phyloP scores from a whole-genome alignment of 2,797 vertebrate species.

The Gymnothorax reevesii region DNA sequence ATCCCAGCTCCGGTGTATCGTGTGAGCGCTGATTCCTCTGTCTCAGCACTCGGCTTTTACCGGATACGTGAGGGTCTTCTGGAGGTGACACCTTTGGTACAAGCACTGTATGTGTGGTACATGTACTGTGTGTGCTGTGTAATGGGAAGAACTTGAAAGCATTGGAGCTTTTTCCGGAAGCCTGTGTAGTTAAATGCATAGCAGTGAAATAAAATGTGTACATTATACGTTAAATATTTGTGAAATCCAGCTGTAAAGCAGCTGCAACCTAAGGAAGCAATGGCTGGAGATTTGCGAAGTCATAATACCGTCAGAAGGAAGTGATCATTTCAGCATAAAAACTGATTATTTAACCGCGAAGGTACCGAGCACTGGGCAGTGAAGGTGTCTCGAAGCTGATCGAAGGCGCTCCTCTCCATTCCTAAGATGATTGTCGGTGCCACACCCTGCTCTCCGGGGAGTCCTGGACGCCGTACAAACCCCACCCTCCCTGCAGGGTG shows the following conservation, averaged over 20 bases:
- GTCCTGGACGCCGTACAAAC: constrained; percentile 9
- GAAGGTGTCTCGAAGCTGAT: constrained; percentile 27
- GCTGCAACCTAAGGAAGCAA: constrained; percentile 11
- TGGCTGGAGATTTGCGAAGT: not conserved
- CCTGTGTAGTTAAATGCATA: constrained; percentile 20
- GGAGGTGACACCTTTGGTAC: constrained; percentile 34
- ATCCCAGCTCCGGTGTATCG: constrained; percentile 39
- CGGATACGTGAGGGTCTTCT: constrained; percentile 55
- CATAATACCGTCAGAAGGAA: constrained; percentile 17
- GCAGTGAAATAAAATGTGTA: not conserved
- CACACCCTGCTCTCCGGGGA: constrained; percentile 20
- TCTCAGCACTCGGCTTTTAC: constrained; percentile 47
- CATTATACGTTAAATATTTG: constrained; percentile 28
- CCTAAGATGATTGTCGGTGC: constrained; percentile 11
- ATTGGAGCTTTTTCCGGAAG: not conserved
- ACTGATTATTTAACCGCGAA: not conserved
- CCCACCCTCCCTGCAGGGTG: not conserved
- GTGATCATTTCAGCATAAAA: not conserved
- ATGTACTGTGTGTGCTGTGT: constrained; percentile 24
- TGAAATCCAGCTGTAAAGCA: not conserved
- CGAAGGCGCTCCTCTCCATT: constrained; percentile 24
- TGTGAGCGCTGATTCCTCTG: constrained; percentile 43
- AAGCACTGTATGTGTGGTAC: too few relatives aligned
- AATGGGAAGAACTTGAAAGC: constrained; percentile 12
- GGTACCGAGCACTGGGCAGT: not conserved